Conservation (phyloP, 2,113 vertebrate species). For the Pelecanoides urinatrix region DNA sequence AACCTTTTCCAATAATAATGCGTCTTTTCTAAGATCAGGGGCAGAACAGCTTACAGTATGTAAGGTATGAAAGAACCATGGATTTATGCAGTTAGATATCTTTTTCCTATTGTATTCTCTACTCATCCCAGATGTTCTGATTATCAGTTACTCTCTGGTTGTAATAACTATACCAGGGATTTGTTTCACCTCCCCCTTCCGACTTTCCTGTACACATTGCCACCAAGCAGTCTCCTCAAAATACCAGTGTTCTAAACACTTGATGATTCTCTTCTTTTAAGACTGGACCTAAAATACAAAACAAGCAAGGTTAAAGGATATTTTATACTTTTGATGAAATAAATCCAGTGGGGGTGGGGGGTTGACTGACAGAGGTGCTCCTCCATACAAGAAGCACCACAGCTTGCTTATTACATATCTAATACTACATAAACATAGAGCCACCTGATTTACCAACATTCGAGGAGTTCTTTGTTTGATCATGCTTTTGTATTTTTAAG, state of each 20-base stretch:
- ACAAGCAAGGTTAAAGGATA: background rate
- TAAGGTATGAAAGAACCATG: background rate
- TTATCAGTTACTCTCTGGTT: background rate
- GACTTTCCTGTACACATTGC: background rate
- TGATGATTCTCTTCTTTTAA: background rate
- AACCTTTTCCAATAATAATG: background rate
- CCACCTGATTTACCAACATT: background rate
- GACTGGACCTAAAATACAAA: background rate
- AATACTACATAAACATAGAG: background rate
- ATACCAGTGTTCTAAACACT: background rate
- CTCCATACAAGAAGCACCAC: background rate
- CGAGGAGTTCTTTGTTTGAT: background rate
- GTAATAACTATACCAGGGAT: background rate
- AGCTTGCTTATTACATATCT: background rate
- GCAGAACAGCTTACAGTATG: background rate
- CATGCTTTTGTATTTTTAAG: background rate
- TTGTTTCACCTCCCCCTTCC: background rate
- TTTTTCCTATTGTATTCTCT: background rate
- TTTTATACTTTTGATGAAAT: background rate
- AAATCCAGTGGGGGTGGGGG: rapidly evolving
- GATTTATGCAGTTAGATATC: background rate
- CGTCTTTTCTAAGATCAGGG: background rate
- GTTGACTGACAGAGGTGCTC: background rate
- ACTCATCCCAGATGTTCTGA: background rate
- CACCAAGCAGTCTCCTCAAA: background rate